These are phyloP conservation scores for Helarctos malayanus DNA, from an alignment of 2,797 vertebrate genomes.

Conservation along the genomic window DNA sequence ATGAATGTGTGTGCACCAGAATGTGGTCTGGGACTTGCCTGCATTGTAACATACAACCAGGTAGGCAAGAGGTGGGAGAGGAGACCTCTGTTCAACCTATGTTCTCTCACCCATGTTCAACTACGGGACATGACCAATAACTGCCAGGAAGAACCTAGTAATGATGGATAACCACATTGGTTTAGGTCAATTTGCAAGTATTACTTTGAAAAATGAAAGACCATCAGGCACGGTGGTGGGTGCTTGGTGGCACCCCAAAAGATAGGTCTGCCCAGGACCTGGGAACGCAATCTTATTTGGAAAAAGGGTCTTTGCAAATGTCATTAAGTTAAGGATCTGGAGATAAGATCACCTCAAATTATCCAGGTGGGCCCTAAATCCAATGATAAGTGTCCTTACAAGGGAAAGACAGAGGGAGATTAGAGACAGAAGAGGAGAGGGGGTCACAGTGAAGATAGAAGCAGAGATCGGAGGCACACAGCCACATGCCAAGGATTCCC, in stretches of 20 bases:
- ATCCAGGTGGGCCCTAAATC: not conserved
- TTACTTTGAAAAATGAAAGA: not conserved
- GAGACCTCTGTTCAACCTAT: not conserved
- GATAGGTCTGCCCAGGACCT: not conserved
- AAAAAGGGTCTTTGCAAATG: not conserved
- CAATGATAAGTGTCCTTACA: not conserved
- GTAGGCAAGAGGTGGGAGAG: not conserved
- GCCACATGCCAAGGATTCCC: not conserved
- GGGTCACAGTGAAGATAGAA: fast-evolving
- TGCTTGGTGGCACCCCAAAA: not conserved
- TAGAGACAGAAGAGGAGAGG: not conserved
- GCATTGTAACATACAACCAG: not conserved
- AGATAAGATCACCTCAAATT: not conserved
- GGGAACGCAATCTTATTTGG: not conserved
- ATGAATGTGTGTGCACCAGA: not conserved
- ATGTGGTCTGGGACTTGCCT: not conserved
- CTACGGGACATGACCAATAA: not conserved
- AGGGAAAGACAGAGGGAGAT: not conserved
- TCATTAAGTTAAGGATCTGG: not conserved
- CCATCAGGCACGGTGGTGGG: not conserved
- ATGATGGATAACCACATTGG: not conserved
- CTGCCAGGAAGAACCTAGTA: not conserved
- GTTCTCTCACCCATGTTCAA: not conserved
- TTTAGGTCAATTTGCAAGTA: not conserved
- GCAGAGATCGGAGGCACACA: not conserved